A percentile compares a stretch with the other conserved stretches of the same genome.
Conservation (phyloP, 1,140 invertebrate species). For the Penaeus japonicus region DNA sequence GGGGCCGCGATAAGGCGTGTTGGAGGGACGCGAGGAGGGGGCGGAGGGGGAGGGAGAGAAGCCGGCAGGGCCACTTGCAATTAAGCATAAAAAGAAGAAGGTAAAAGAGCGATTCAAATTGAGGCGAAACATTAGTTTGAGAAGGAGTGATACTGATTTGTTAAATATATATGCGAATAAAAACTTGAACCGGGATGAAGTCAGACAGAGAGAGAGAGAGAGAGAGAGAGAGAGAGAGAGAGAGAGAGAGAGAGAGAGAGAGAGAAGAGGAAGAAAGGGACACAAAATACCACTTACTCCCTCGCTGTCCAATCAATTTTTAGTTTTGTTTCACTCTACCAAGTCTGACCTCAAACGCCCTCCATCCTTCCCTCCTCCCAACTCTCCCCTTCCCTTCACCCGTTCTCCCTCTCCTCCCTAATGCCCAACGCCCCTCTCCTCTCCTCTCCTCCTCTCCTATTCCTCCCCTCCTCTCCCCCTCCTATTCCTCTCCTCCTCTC, state of each 20-base stretch:
- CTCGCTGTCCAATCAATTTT: background rate
- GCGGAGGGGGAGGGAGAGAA: background rate
- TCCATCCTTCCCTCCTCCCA: background rate
- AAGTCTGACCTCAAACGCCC: background rate
- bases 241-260: too few relatives aligned
- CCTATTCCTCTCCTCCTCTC: background rate
- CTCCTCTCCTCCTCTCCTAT: background rate
- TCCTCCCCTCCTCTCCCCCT: background rate
- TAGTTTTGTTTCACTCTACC: background rate
- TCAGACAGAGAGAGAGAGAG: too few relatives aligned
- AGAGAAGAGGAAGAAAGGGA: too few relatives aligned
- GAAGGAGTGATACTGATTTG: too few relatives aligned
- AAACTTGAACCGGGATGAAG: too few relatives aligned
- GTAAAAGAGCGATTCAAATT: background rate
- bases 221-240: too few relatives aligned
- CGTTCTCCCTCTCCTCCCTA: background rate
- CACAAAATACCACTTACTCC: too few relatives aligned
- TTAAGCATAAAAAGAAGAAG: background rate
- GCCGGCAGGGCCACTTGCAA: background rate
- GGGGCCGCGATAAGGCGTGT: background rate
- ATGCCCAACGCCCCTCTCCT: background rate
- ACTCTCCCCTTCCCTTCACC: background rate
- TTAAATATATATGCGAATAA: too few relatives aligned
- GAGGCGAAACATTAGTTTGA: too few relatives aligned
- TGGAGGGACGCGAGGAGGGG: conserved; percentile 4